These are phyloP conservation scores for Formica exsecta DNA, from an alignment of 1,140 invertebrate species.

Conservation along the genomic window DNA sequence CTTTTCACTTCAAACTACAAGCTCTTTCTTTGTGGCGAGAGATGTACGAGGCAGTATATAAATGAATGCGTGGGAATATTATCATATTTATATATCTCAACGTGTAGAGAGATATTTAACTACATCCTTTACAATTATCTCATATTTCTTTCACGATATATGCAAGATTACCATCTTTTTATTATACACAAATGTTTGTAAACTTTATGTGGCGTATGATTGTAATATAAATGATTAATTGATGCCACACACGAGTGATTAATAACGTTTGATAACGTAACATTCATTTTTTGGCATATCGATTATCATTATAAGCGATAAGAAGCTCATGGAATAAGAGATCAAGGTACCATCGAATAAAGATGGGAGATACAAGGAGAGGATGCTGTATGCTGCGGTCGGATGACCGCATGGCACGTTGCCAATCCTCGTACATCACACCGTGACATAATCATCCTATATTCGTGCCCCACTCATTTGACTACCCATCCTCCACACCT, in stretches of 20 bases:
- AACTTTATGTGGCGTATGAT: not conserved
- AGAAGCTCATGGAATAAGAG: slow-evolving; percentile 60
- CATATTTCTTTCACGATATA: not conserved
- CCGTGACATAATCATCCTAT: slow-evolving; percentile 80
- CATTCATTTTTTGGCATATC: not conserved
- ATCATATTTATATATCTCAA: slow-evolving; percentile 33
- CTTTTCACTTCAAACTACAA: slow-evolving; percentile 37
- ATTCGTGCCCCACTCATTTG: slow-evolving; percentile 78
- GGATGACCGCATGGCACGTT: slow-evolving; percentile 76
- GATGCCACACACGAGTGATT: not conserved
- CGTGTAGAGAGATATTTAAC: slow-evolving; percentile 22
- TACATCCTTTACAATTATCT: slow-evolving; percentile 15
- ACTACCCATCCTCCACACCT: slow-evolving; percentile 70
- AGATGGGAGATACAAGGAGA: slow-evolving; percentile 27
- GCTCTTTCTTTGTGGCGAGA: slow-evolving; percentile 39
- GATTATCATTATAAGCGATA: not conserved
- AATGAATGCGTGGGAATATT: slow-evolving; percentile 38
- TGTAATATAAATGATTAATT: not conserved
- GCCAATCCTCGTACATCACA: slow-evolving; percentile 79
- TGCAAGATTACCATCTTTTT: not conserved
- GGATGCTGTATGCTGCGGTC: slow-evolving; percentile 50
- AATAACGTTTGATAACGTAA: not conserved
- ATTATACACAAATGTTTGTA: not conserved
- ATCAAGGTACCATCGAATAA: slow-evolving; percentile 4
- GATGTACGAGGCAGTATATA: slow-evolving; percentile 25